Conservation (phyloP, 2,113 vertebrate species). For the Rhinopomastus cyanomelas region DNA sequence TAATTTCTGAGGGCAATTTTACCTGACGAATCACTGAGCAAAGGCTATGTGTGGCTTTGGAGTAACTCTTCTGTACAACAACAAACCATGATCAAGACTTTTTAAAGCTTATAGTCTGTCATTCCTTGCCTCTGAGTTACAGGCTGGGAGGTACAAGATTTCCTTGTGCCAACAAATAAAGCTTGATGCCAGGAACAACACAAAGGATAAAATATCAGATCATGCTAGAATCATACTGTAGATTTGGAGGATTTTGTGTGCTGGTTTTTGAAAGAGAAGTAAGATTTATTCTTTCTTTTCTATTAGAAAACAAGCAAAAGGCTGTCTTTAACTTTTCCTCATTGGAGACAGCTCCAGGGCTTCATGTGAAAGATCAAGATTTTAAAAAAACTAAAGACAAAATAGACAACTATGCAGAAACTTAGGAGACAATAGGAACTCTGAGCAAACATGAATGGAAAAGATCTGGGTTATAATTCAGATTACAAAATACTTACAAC, state of each 20-base stretch:
- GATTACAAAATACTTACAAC: neutral
- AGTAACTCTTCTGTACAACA: neutral
- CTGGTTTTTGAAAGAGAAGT: neutral
- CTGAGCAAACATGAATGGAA: neutral
- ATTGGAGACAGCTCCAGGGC: neutral
- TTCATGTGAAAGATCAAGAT: neutral
- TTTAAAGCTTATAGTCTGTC: neutral
- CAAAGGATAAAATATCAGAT: neutral
- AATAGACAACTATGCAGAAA: neutral
- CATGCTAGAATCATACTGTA: neutral
- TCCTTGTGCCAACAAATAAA: conserved; percentile 10
- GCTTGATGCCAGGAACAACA: neutral
- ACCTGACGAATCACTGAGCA: neutral
- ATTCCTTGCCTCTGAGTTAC: neutral
- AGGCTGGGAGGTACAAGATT: neutral
- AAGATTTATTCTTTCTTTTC: neutral
- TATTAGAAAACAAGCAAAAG: neutral
- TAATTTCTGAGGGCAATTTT: neutral
- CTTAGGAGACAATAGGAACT: neutral
- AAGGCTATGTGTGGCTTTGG: neutral
- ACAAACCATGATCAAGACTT: neutral
- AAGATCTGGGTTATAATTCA: neutral
- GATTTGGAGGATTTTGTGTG: neutral
- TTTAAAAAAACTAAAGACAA: neutral
- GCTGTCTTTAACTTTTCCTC: neutral